Evolutionary conservation across 2,113 vertebrate genomes (phyloP).

Genomic region (Pontoporia blainvillei): DNA sequence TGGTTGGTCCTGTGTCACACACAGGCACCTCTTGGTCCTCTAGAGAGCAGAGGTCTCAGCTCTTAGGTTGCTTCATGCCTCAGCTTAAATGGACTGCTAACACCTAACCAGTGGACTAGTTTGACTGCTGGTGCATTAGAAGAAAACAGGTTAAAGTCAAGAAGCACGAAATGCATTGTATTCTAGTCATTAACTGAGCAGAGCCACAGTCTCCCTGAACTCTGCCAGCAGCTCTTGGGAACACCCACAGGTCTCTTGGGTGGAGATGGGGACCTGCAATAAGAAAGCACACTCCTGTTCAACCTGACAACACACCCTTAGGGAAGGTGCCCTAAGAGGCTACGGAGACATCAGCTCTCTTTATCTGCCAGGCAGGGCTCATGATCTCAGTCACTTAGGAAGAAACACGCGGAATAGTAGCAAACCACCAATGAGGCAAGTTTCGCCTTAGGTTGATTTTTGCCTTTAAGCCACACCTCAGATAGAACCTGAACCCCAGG

Average conservation of each 20-base stretch:
- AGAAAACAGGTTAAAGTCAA: neutral
- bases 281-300: neutral
- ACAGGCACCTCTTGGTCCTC: neutral
- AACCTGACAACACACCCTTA: conserved; percentile 33
- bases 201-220: neutral
- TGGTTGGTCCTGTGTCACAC: neutral
- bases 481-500: neutral
- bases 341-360: neutral
- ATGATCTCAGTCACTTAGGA: neutral
- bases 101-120: neutral
- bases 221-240: neutral
- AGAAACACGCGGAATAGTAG: neutral
- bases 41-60: neutral
- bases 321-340: neutral
- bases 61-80: neutral
- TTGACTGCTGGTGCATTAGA: neutral
- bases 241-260: neutral
- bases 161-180: neutral
- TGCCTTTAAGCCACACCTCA: neutral
- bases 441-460: too few species aligned
- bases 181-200: neutral
- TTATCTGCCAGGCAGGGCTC: neutral
- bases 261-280: neutral
- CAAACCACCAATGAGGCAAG: neutral
- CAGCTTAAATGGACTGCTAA: neutral